These are phyloP conservation scores for Crocidura indochinensis DNA, from an alignment of 2,797 vertebrate genomes.

Conservation along the genomic window DNA sequence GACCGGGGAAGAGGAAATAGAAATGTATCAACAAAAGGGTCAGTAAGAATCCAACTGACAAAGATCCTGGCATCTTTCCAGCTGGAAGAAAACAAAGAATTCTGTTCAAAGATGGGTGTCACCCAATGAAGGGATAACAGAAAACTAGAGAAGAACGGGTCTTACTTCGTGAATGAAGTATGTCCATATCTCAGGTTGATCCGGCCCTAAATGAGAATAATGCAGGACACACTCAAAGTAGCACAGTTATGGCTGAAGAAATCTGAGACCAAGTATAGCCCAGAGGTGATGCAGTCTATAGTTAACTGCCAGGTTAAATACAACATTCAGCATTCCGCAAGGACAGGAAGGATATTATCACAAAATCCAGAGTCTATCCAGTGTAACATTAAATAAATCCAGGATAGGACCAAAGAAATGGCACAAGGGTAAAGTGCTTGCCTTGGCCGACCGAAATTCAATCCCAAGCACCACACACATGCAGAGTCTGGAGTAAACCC, in stretches of 20 bases:
- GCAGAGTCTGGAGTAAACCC: too few species aligned
- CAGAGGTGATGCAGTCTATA: neutral
- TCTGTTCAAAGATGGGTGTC: neutral
- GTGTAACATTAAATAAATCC: too few species aligned
- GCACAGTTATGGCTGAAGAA: neutral
- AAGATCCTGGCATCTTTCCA: neutral
- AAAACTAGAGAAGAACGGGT: neutral
- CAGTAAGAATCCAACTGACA: too few species aligned
- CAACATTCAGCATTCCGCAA: conserved; percentile 19
- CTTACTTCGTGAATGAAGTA: conserved; percentile 23
- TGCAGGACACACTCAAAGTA: neutral
- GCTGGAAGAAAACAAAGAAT: neutral
- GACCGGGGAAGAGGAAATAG: too few species aligned
- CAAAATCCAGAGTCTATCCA: neutral
- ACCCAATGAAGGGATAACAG: neutral
- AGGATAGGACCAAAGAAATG: too few species aligned
- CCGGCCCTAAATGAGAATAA: neutral
- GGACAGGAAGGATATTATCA: neutral
- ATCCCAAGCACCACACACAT: neutral
- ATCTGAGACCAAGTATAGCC: neutral
- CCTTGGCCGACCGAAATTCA: too few species aligned
- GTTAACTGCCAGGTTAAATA: neutral
- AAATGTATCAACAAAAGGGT: too few species aligned
- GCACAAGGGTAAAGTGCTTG: too few species aligned
- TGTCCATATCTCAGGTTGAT: neutral